Base-by-base conservation (phyloP, 2,113 vertebrate species). In the Thomomys bottae region DNA sequence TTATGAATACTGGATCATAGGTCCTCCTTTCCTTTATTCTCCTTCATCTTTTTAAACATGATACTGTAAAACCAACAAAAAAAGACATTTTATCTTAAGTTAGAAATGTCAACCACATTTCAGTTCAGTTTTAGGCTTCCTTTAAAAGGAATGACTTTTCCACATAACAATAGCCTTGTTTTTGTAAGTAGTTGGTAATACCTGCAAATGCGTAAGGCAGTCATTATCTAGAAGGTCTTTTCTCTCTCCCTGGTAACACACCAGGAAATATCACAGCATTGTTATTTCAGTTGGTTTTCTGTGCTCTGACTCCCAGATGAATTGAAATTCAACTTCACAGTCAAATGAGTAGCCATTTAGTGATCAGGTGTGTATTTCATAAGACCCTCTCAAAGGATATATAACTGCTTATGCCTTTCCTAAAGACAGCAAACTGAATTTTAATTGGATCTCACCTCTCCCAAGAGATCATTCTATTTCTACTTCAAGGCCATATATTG, bases 161-260 rank as follows among this genome's bases (percentile, higher is more conserved):
- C 10, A n/a, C 26, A 34, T 96, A 92, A 97, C 90, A 96, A 92
- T 95, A 95, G 93, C 78, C 84, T 92, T 95, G 68, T 94, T 97
- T 95, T 94, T 90, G 68, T 96, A 96, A 97, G 92, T 96, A 93
- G 86, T 88, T 92, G 92, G 95, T 95, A 95, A 94, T 94, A 95
- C 92, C 94, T 96, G 88, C 73, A 94, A 96, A 96, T 95, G 94
- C 92, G 76, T 87, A 90, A 96, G 88, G 80, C 94, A 84, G 94
- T 95, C 93, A 94, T 92, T 96, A 93, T 89, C 90, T 70, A 78
- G 67, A 42, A 92, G 86, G 67, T 87, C 86, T 96, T 95, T 95
- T 87, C 90, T 94, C 87, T 87, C 90, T 94, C 87, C 90, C 92
- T 92, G 83, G 94, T 95, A 95, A 91, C 92, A 93, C 92, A 94